Evolutionary conservation across 2,888 invertebrate species (phyloP).

Genomic region (Leptura quadrifasciata): DNA sequence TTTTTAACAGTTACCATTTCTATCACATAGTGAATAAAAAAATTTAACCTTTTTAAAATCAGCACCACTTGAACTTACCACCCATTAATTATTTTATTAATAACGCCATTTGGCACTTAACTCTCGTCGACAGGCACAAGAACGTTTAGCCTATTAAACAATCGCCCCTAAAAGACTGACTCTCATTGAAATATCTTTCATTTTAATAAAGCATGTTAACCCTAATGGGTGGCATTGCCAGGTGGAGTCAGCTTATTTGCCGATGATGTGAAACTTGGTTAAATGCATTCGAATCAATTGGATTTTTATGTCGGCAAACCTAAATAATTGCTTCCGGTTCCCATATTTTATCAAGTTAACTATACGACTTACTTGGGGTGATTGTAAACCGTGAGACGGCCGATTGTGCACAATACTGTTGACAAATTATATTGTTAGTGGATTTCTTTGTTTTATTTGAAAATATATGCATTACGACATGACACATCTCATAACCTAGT

Average conservation of each 20-base stretch:
- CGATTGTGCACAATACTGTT: not conserved
- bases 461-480: not conserved
- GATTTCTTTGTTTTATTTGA: constrained; percentile 2
- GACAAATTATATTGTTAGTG: not conserved
- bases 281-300: constrained; percentile 23
- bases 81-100: not conserved
- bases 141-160: not conserved
- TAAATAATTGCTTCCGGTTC: constrained; percentile 37
- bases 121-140: not conserved
- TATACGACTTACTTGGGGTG: constrained; percentile 15
- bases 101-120: constrained; percentile 1
- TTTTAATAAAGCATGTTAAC: constrained; percentile 19
- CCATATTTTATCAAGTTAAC: constrained; percentile 34
- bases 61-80: not conserved
- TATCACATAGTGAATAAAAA: too few species aligned
- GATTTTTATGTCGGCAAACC: constrained; percentile 31
- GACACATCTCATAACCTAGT: too few species aligned
- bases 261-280: constrained; percentile 18
- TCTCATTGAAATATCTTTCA: not conserved
- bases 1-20: too few species aligned
- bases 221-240: constrained; percentile 20
- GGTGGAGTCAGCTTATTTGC: constrained; percentile 26
- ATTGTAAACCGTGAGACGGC: constrained; percentile 26
- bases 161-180: not conserved
- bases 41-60: not conserved